Evolutionary conservation across 1,140 invertebrate species (phyloP).

Genomic region (Lamellibrachia luymesi): DNA sequence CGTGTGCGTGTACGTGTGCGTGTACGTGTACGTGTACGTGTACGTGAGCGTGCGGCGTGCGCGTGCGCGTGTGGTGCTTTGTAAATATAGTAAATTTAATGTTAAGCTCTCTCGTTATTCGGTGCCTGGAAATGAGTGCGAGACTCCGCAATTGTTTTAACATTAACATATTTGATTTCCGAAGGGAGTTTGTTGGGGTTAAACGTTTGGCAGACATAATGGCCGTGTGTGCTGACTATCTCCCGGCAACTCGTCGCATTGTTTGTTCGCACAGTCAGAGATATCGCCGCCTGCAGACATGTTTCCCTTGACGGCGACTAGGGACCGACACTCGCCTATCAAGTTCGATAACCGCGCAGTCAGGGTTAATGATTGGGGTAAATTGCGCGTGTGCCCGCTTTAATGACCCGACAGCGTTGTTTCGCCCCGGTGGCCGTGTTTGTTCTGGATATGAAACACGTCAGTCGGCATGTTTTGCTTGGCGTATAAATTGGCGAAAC

Average conservation of each 20-base stretch:
- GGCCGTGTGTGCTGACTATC: background rate
- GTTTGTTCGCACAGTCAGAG: background rate
- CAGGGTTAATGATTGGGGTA: background rate
- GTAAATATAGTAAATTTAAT: background rate
- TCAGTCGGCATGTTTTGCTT: background rate
- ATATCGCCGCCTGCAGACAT: background rate
- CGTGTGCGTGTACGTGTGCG: background rate
- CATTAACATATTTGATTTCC: background rate
- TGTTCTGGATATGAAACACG: background rate
- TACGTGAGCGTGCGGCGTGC: background rate
- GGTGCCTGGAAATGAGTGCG: no score
- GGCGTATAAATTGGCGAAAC: background rate
- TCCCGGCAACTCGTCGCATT: background rate
- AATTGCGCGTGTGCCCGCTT: background rate
- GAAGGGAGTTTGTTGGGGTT: background rate
- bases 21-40: background rate
- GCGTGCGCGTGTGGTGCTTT: background rate
- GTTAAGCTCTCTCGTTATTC: background rate
- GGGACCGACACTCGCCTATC: background rate
- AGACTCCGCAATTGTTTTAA: background rate
- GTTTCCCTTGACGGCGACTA: background rate
- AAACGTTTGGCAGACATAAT: background rate
- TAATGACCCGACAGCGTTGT: background rate
- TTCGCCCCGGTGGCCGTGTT: background rate
- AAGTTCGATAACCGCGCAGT: background rate